Percentiles rank a stretch among this genome's conserved stretches.
phyloP scores from a whole-genome alignment of 30 jellyfish, hydroid and myxozoan genomes.

The Pelagia noctiluca region DNA sequence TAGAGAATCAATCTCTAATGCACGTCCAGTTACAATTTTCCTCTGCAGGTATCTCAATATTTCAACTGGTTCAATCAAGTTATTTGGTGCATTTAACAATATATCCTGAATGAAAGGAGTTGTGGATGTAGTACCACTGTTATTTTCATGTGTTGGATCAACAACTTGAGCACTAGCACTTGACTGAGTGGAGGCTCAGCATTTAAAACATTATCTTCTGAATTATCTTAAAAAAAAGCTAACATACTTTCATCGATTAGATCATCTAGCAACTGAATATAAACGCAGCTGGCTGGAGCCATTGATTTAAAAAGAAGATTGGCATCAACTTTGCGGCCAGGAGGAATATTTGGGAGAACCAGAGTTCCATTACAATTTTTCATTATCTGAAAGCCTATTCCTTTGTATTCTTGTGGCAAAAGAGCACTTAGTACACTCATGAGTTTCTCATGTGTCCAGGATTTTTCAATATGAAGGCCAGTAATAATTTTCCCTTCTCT shows the following conservation, averaged over 20 bases:
- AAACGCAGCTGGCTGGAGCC: conserved; percentile 10
- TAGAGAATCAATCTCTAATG: not conserved
- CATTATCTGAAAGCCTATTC: conserved; percentile 24
- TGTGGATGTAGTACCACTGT: not conserved
- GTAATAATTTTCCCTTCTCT: conserved; percentile 26
- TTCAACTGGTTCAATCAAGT: conserved; percentile 21
- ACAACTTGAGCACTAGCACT: not conserved
- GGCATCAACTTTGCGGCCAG: conserved; percentile 40
- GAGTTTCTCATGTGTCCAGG: conserved; percentile 21
- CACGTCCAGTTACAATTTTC: conserved; percentile 14
- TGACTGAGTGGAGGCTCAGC: not conserved
- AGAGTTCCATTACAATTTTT: conserved; percentile 17
- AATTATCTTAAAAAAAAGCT: not conserved
- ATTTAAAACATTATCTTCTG: not conserved
- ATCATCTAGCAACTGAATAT: conserved; percentile 21
- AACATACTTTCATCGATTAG: not conserved
- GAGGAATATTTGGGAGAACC: conserved; percentile 16
- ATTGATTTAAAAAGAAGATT: conserved; percentile 21
- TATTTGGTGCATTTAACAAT: not conserved
- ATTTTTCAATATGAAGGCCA: conserved; percentile 35
- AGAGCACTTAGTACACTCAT: conserved; percentile 16
- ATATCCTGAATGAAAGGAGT: not conserved
- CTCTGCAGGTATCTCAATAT: not conserved
- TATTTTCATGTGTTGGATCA: not conserved
- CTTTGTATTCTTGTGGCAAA: conserved; percentile 12